Percentiles rank a stretch among this genome's conserved stretches.
Evolutionary conservation across 2,113 vertebrate species (phyloP).

Genomic region (Cyprinodon tularosa): DNA sequence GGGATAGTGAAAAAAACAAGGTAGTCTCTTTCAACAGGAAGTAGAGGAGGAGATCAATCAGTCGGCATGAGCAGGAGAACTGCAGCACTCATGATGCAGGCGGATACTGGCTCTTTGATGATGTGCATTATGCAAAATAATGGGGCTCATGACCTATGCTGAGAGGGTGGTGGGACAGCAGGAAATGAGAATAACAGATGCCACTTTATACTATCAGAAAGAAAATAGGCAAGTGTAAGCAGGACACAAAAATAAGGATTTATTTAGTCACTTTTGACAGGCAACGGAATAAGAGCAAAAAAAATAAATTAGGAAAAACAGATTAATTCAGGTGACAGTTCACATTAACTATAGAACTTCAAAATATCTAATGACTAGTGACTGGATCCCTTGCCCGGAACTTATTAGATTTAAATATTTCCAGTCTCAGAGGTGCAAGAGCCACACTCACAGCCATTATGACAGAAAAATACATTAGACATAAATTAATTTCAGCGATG

Average conservation of each 20-base stretch:
- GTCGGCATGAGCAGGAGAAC: conserved; percentile 26
- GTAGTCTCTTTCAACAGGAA: conserved; percentile 40
- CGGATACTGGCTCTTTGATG: conserved; percentile 47
- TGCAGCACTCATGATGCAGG: conserved; percentile 22
- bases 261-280: not conserved
- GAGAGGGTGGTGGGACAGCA: conserved; percentile 16
- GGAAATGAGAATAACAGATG: conserved; percentile 17
- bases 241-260: not conserved
- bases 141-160: conserved; percentile 38
- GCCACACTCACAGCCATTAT: conserved; percentile 11
- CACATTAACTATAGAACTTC: not conserved
- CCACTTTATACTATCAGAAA: conserved; percentile 9
- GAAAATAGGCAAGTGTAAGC: conserved; percentile 17
- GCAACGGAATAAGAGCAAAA: not conserved
- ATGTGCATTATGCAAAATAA: conserved; percentile 54
- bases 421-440: conserved; percentile 8
- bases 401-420: conserved; percentile 24
- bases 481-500: conserved; percentile 29
- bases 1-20: conserved; percentile 43
- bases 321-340: conserved; percentile 9
- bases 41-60: conserved; percentile 52
- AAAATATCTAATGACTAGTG: not conserved
- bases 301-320: not conserved
- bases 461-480: conserved; percentile 9
- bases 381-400: not conserved